A percentile compares a stretch with the other conserved stretches of the same genome.
Evolutionary conservation across 2,888 invertebrate genomes (phyloP).

Genomic region (Rhyacophila evoluta): DNA sequence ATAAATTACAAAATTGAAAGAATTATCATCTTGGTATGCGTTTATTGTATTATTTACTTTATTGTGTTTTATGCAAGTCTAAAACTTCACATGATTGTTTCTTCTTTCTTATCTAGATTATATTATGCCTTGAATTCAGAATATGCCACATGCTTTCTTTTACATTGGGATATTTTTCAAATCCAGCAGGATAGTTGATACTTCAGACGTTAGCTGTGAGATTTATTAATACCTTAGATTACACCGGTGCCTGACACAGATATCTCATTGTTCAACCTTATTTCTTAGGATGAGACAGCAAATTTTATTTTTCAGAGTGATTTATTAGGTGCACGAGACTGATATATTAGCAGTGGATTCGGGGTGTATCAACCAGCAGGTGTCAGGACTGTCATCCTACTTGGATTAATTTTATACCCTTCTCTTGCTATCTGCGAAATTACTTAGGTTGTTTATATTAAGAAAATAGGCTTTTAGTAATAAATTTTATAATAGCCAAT

Average conservation of each 20-base stretch:
- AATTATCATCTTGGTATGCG: no score
- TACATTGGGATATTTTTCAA: background rate
- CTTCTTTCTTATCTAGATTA: background rate
- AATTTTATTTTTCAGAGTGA: background rate
- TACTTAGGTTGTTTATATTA: no score
- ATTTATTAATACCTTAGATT: background rate
- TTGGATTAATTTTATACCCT: no score
- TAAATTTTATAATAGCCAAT: no score
- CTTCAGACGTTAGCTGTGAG: background rate
- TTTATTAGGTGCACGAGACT: background rate
- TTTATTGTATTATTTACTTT: no score
- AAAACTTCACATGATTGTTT: no score
- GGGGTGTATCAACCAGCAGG: background rate
- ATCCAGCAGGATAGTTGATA: background rate
- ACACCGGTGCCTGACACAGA: background rate
- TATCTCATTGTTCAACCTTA: background rate
- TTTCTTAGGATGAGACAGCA: background rate
- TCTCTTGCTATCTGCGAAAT: no score
- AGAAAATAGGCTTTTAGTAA: no score
- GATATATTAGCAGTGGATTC: background rate
- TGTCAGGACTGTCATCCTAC: background rate
- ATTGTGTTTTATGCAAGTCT: no score
- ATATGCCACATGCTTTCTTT: background rate
- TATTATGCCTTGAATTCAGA: background rate
- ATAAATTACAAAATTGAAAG: no score